Evolutionary conservation across 1,140 invertebrate species (phyloP), one percentile per base, ranked within the genome.

Genomic region (Arctopsyche grandis): DNA sequence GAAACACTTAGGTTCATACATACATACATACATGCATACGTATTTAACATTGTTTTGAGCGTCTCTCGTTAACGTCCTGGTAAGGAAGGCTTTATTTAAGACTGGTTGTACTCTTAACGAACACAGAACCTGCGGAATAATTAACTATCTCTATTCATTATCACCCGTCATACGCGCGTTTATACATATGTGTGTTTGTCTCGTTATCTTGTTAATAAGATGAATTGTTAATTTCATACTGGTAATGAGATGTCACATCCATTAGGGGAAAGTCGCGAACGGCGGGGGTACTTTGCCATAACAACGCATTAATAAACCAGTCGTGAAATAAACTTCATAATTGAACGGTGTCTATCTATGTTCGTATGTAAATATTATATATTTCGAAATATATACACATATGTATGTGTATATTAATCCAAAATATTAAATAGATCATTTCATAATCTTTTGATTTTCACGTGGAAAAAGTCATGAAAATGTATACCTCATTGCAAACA

Each of bases 71-170:
- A 60, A 19, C 56, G 56, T 1, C 1, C n/a, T 60, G 56, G n/a
- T 21, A 21, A 60, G 56, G 56, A 60, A 10, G 21, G 56, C 56
- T 60, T 60, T 60, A 60, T 60, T 60, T 60, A 60, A 60, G 56
- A 19, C 56, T n/a, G 56, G 5, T 7, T 38, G 21, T 21, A 60
- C 56, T 19, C 56, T 60, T 19, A 60, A 19, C 56, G 16, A 21
- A 60, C 29, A 60, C 56, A 60, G 21, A 60, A 60, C 56, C 56
- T 60, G 56, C 16, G 56, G 56, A 60, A 60, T 60, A 60, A 60
- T 60, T 60, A 60, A 60, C 56, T 60, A 60, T 60, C 56, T 60
- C 56, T 60, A 60, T 60, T 60, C 56, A 60, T 60, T 60, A 60
- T 60, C 56, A 21, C 56, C 29, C 56, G 56, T 60, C 56, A 60